Conservation (phyloP, 2,888 invertebrate species). For the Clitarchus hookeri region DNA sequence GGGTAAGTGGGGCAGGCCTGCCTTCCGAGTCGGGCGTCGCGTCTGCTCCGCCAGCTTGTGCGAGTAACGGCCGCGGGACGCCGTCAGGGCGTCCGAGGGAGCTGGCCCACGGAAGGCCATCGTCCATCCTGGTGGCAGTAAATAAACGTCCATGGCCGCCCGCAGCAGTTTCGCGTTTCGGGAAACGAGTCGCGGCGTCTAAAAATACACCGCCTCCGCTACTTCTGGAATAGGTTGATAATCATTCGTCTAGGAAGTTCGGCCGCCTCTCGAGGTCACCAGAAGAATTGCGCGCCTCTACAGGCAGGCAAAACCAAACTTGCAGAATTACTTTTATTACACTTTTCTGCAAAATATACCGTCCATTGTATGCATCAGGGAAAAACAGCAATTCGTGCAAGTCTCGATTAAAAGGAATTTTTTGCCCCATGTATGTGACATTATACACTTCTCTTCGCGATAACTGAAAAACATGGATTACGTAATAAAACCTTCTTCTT, state of each 20-base stretch:
- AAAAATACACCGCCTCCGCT: background rate
- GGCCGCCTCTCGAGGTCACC: background rate
- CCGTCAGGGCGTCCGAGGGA: background rate
- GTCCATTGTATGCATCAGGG: too few species aligned
- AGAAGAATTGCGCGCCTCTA: background rate
- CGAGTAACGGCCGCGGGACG: background rate
- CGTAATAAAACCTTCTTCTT: too few species aligned
- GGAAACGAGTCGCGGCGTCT: constrained; percentile 14
- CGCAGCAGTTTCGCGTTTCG: background rate
- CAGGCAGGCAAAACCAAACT: too few species aligned
- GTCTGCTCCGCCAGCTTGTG: background rate
- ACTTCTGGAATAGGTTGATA: background rate
- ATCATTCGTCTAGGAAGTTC: background rate
- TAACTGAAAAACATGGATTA: too few species aligned
- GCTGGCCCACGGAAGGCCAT: background rate
- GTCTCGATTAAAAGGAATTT: too few species aligned
- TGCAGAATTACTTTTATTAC: too few species aligned
- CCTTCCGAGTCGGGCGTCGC: background rate
- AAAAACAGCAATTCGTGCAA: too few species aligned
- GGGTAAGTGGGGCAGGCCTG: background rate
- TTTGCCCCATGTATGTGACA: too few species aligned
- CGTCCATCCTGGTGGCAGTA: background rate
- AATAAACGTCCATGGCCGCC: background rate
- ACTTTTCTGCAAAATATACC: too few species aligned
- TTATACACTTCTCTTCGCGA: too few species aligned